phyloP scores from a whole-genome alignment of 2,888 invertebrate genomes.

The Cerastoderma edule region DNA sequence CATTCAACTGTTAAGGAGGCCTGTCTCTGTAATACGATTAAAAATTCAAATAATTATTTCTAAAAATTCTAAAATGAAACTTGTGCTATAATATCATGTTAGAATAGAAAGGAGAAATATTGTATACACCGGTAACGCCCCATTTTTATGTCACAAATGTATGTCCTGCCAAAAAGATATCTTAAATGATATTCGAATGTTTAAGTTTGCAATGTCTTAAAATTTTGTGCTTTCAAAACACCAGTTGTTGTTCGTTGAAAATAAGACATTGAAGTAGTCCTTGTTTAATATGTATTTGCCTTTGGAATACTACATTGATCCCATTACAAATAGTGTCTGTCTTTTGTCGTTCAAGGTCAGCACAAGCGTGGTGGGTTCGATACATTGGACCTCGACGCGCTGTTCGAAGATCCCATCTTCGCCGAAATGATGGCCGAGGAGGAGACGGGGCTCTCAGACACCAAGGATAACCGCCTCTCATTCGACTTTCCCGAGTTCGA shows the following conservation, averaged over 20 bases:
- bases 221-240: background rate
- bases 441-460: no score
- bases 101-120: no score
- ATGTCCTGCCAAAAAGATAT: no score
- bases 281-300: background rate
- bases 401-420: constrained; percentile 24
- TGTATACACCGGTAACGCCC: no score
- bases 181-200: background rate
- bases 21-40: background rate
- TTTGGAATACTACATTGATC: background rate
- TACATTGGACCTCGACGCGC: constrained; percentile 8
- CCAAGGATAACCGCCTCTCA: constrained; percentile 15
- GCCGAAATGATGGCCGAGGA: constrained; percentile 16
- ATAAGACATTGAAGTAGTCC: background rate
- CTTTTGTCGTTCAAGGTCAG: background rate
- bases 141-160: no score
- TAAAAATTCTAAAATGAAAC: no score
- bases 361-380: constrained; percentile 8
- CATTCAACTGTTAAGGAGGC: constrained; percentile 11
- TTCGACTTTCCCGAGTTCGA: constrained; percentile 14
- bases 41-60: no score
- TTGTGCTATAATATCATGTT: no score
- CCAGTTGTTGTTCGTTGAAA: background rate
- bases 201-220: background rate
- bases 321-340: no score